These are phyloP conservation scores for Artibeus jamaicensis DNA, from an alignment of 2,797 vertebrate species.

Conservation along the genomic window DNA sequence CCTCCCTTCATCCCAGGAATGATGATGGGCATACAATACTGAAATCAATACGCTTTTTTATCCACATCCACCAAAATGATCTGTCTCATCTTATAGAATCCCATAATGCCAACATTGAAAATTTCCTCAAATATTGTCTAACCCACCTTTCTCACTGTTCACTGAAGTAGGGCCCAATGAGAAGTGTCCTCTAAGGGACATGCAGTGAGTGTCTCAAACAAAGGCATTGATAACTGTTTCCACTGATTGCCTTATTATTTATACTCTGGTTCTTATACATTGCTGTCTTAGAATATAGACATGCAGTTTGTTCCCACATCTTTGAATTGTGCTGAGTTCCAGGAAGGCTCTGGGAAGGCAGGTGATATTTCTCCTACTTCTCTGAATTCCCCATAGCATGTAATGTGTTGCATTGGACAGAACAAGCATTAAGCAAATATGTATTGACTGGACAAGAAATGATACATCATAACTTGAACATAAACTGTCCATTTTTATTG, in stretches of 20 bases:
- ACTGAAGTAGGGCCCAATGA: neutral
- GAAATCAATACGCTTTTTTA: neutral
- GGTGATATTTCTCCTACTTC: neutral
- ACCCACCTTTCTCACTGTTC: neutral
- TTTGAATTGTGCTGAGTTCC: slow-evolving; percentile 3
- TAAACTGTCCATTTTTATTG: slow-evolving; percentile 36
- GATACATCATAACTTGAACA: slow-evolving; percentile 53
- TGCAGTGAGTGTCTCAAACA: neutral
- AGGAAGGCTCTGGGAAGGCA: too few relatives aligned
- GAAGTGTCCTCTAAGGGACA: neutral
- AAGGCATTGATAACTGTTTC: neutral
- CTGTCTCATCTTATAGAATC: neutral
- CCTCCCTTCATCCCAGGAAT: neutral
- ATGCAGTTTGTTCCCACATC: neutral
- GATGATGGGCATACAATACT: neutral
- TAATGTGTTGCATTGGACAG: slow-evolving; percentile 37
- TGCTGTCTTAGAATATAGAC: neutral
- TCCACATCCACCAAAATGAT: neutral
- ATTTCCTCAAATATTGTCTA: slow-evolving; percentile 6
- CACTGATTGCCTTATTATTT: neutral
- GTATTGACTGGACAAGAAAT: slow-evolving; percentile 51
- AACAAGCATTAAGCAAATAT: slow-evolving; percentile 41
- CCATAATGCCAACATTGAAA: neutral
- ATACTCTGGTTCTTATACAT: neutral
- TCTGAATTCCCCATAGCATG: slow-evolving; percentile 24